Conservation (phyloP, 2,113 vertebrate species). For the Amazona vittata region DNA sequence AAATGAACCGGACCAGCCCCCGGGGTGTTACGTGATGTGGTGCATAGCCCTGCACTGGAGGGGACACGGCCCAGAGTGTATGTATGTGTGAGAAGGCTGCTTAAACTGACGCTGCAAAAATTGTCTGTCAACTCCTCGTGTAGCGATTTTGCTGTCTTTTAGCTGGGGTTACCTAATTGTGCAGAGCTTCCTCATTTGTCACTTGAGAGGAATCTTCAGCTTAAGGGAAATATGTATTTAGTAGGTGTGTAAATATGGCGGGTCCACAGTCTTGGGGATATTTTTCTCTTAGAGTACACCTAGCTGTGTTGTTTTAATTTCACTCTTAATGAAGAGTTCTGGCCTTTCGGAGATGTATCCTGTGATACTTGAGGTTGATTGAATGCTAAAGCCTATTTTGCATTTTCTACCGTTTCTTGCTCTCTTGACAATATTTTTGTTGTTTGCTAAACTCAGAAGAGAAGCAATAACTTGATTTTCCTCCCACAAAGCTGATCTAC, state of each 20-base stretch:
- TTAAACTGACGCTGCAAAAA: background rate
- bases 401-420: background rate
- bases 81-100: background rate
- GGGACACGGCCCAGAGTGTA: accelerated
- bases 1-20: accelerated
- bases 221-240: background rate
- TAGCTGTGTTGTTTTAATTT: background rate
- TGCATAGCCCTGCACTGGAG: background rate
- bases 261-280: background rate
- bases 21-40: background rate
- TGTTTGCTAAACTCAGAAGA: background rate
- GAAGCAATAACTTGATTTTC: background rate
- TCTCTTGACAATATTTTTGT: background rate
- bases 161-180: background rate
- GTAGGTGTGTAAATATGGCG: background rate
- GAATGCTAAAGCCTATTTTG: background rate
- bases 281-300: background rate
- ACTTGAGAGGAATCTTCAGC: background rate
- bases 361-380: background rate
- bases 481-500: background rate
- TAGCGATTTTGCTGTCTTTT: background rate
- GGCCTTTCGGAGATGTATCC: background rate
- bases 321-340: background rate
- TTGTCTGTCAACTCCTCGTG: background rate
- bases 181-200: background rate